A percentile compares a stretch with the other conserved stretches of the same genome.
Evolutionary conservation across 2,113 vertebrate genomes (phyloP).

Genomic region (Columbina picui): DNA sequence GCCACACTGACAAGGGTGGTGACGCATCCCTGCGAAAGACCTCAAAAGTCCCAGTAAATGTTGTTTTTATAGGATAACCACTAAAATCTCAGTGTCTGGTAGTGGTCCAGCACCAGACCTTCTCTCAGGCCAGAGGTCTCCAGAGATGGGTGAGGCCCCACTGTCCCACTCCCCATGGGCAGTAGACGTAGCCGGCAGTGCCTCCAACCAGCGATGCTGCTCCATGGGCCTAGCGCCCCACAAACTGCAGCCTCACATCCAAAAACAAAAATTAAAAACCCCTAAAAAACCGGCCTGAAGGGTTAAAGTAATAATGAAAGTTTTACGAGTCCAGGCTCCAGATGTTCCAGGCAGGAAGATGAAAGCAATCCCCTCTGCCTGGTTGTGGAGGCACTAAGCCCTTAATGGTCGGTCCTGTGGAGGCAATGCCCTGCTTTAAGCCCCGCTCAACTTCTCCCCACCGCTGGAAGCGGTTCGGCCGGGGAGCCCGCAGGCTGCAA

Average conservation of each 20-base stretch:
- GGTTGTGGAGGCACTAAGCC: not conserved
- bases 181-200: not conserved
- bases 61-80: not conserved
- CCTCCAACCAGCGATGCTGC: rapidly evolving
- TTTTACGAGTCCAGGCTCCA: slow-evolving; percentile 44
- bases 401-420: not conserved
- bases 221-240: not conserved
- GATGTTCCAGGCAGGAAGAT: slow-evolving; percentile 45
- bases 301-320: slow-evolving; percentile 8
- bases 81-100: not conserved
- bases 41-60: not conserved
- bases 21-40: not conserved
- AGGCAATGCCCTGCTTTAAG: not conserved
- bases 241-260: not conserved
- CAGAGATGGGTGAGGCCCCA: not conserved
- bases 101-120: not conserved
- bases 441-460: rapidly evolving
- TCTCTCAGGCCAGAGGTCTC: not conserved
- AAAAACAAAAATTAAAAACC: not conserved
- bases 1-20: not conserved
- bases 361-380: slow-evolving; percentile 25
- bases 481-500: not conserved
- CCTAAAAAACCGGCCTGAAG: not conserved
- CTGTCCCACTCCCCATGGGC: not conserved
- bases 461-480: not conserved